Conservation (phyloP, 2,888 invertebrate genomes). For the Apantesis nais region DNA sequence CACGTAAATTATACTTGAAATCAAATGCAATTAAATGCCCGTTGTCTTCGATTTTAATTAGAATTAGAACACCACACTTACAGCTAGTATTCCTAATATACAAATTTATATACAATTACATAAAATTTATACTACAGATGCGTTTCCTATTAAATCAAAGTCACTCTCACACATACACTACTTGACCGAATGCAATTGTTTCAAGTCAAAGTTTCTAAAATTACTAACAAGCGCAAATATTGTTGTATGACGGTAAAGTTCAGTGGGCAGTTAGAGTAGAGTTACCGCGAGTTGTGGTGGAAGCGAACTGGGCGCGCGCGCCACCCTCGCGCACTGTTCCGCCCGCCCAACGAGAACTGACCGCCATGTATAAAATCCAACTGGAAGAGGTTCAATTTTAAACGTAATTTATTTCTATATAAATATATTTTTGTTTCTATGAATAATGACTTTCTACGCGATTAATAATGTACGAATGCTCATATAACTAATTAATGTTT, state of each 20-base stretch:
- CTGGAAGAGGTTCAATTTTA: slow-evolving; percentile 57
- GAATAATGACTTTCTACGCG: neutral
- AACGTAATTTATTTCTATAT: neutral
- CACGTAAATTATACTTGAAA: neutral
- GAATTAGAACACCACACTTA: neutral
- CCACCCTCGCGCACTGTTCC: slow-evolving; percentile 66
- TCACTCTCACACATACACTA: slow-evolving; percentile 2
- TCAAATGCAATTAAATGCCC: neutral
- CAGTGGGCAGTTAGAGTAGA: slow-evolving; percentile 26
- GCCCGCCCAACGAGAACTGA: slow-evolving; percentile 60
- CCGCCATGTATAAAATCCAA: slow-evolving; percentile 44
- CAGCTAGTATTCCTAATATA: neutral
- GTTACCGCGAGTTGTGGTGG: slow-evolving; percentile 53
- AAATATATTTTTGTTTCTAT: neutral
- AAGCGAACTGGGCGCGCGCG: slow-evolving; percentile 75
- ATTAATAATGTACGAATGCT: neutral
- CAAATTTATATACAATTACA: neutral
- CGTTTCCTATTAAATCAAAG: neutral
- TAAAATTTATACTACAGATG: neutral
- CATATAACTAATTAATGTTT: neutral
- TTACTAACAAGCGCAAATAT: slow-evolving; percentile 16
- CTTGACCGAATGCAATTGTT: neutral
- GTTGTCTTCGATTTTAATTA: neutral
- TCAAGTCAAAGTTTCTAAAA: slow-evolving; percentile 7
- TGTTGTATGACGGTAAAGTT: slow-evolving; percentile 24